Percentiles rank a stretch among this genome's conserved stretches.
These are phyloP conservation scores for Philopedon plagiatum DNA, from an alignment of 2,888 invertebrate species.

Conservation along the genomic window DNA sequence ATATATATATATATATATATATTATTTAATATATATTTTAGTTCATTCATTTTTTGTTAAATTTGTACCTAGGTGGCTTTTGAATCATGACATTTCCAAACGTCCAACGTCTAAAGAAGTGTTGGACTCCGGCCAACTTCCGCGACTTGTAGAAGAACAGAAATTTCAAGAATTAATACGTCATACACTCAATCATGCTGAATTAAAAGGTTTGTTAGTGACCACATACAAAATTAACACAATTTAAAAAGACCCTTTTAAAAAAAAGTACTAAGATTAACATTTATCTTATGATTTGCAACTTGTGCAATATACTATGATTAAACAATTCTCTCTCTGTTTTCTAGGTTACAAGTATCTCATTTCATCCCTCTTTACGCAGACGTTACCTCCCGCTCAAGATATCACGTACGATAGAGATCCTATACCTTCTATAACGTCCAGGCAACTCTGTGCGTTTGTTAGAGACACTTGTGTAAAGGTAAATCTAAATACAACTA, in stretches of 20 bases:
- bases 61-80: constrained; percentile 75
- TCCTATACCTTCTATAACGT: constrained; percentile 66
- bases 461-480: constrained; percentile 65
- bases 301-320: no score
- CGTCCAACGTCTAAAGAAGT: constrained; percentile 91
- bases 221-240: constrained; percentile 16
- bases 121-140: constrained; percentile 85
- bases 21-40: no score
- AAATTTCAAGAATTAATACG: constrained; percentile 86
- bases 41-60: no score
- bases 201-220: constrained; percentile 74
- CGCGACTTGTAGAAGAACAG: constrained; percentile 89
- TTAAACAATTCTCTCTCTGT: no score
- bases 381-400: constrained; percentile 70
- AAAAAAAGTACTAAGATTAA: no score
- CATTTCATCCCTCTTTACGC: constrained; percentile 74
- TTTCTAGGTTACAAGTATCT: constrained; percentile 76
- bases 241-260: constrained; percentile 2
- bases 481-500: constrained; percentile 58
- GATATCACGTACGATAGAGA: constrained; percentile 88
- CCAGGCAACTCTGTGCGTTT: constrained; percentile 67
- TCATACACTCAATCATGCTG: constrained; percentile 85
- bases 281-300: no score
- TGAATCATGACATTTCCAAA: constrained; percentile 87
- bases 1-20: no score